Conservation (phyloP, 1,140 invertebrate genomes). For the Hypsibius dujardini region DNA sequence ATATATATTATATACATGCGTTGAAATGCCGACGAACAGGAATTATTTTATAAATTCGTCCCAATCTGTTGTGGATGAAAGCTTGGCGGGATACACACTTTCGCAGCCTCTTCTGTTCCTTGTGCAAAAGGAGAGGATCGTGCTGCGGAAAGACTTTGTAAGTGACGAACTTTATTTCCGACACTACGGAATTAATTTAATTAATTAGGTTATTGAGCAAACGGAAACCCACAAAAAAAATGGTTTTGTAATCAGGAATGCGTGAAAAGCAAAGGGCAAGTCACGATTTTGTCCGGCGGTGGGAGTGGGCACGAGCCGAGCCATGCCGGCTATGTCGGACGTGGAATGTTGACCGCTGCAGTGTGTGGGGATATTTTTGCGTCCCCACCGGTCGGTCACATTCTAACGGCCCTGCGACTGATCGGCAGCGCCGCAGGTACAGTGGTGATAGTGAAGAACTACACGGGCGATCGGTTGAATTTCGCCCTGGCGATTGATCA, state of each 20-base stretch:
- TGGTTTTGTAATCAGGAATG: constrained; percentile 31
- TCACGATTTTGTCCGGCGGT: constrained; percentile 51
- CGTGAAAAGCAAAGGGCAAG: constrained; percentile 37
- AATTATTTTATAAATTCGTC: too few relatives aligned
- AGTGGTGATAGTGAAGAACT: constrained; percentile 58
- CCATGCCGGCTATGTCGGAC: constrained; percentile 54
- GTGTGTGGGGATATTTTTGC: constrained; percentile 58
- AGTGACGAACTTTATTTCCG: too few relatives aligned
- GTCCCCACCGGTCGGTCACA: constrained; percentile 50
- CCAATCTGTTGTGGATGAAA: too few relatives aligned
- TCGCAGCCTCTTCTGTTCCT: too few relatives aligned
- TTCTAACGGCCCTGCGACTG: constrained; percentile 46
- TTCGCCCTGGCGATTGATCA: constrained; percentile 62
- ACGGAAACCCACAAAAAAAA: too few relatives aligned
- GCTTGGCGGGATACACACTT: too few relatives aligned
- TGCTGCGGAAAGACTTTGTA: background rate
- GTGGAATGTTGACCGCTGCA: constrained; percentile 53
- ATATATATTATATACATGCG: too few relatives aligned
- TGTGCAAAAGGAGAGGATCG: too few relatives aligned
- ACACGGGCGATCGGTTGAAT: constrained; percentile 68
- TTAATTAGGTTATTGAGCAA: too few relatives aligned
- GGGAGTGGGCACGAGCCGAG: constrained; percentile 68
- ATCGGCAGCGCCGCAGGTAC: constrained; percentile 45
- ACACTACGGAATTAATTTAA: too few relatives aligned
- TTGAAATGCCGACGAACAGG: too few relatives aligned